Base-by-base conservation (phyloP, 2,888 invertebrate species). In the Dryomyza anilis region DNA sequence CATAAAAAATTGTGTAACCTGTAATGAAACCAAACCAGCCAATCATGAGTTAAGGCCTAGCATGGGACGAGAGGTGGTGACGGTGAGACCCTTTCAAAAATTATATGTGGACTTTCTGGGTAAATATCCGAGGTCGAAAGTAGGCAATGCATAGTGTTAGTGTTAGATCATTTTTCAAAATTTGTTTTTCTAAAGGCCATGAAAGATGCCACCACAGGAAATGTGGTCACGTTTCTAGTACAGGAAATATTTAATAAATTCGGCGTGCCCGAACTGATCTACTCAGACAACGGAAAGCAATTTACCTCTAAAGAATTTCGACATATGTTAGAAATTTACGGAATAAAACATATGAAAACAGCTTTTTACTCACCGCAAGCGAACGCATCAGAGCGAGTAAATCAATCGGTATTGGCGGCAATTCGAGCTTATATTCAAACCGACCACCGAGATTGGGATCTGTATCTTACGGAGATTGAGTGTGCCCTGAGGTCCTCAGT, bases 281-380 rank as follows among this genome's bases (percentile, higher is more conserved):
- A 72, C n/a, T 66, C 67, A 2, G 73, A 78, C 23, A 76, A 76
- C 64, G 74, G 74, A 0, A 60, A 65, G 12, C 74, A 74, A 53
- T 75, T 72, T 60, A 21, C 60, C 3, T 23, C 68, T 0, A 70
- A 67, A 23, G 46, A 67, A 10, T 73, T 71, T 30, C 39, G 66
- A 14, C 7, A 45, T 1, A 57, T 72, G 14, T 19, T n/a, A n/a
- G n/a, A n/a, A n/a, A n/a, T n/a, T n/a, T n/a, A n/a, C n/a, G n/a
- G n/a, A n/a, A n/a, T n/a, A n/a, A n/a, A n/a, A n/a, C n/a, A n/a
- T n/a, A n/a, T n/a, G n/a, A n/a, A n/a, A n/a, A n/a, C n/a, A n/a
- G n/a, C n/a, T n/a, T n/a, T n/a, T n/a, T n/a, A n/a, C n/a, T n/a
- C n/a, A n/a, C n/a, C n/a, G n/a, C n/a, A n/a, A n/a, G n/a, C n/a